phyloP scores from a whole-genome alignment of 2,888 invertebrate genomes.

The Polydrusus tereticollis region DNA sequence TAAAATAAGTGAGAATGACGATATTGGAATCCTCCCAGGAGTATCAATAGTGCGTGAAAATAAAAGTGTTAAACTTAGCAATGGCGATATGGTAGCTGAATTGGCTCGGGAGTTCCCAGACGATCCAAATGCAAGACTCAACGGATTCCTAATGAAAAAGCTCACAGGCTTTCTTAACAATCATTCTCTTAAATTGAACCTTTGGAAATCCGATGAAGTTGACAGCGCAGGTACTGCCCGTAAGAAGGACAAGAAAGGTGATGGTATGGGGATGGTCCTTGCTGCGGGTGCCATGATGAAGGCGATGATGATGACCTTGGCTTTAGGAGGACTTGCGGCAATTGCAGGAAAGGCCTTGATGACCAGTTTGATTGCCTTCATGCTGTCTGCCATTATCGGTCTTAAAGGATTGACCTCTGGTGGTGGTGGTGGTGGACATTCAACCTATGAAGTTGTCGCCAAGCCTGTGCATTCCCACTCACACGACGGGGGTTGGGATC shows the following conservation, averaged over 20 bases:
- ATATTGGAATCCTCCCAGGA: slow-evolving; percentile 77
- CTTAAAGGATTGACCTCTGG: slow-evolving; percentile 62
- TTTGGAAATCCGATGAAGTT: slow-evolving; percentile 65
- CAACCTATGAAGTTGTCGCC: slow-evolving; percentile 85
- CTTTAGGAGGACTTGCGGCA: slow-evolving; percentile 77
- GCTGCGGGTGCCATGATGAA: slow-evolving; percentile 70
- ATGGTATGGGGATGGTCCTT: slow-evolving; percentile 63
- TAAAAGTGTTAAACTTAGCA: slow-evolving; percentile 65
- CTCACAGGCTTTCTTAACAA: slow-evolving; percentile 77
- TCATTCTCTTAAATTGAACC: slow-evolving; percentile 77
- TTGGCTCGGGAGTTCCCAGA: slow-evolving; percentile 78
- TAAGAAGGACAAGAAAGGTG: slow-evolving; percentile 63
- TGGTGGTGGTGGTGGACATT: slow-evolving; percentile 72
- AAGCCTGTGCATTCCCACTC: slow-evolving; percentile 59
- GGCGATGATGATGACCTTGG: slow-evolving; percentile 80
- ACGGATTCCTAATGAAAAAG: slow-evolving; percentile 77
- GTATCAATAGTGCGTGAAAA: slow-evolving; percentile 77
- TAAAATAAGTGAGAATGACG: slow-evolving; percentile 75
- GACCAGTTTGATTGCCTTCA: slow-evolving; percentile 81
- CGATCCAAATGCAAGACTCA: slow-evolving; percentile 79
- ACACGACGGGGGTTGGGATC: slow-evolving; percentile 43
- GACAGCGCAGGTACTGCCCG: slow-evolving; percentile 66
- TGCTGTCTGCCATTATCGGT: slow-evolving; percentile 78
- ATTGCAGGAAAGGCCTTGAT: slow-evolving; percentile 84
- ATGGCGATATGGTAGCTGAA: slow-evolving; percentile 77